Conservation (phyloP, 1,140 invertebrate genomes). For the Laupala kohalensis region DNA sequence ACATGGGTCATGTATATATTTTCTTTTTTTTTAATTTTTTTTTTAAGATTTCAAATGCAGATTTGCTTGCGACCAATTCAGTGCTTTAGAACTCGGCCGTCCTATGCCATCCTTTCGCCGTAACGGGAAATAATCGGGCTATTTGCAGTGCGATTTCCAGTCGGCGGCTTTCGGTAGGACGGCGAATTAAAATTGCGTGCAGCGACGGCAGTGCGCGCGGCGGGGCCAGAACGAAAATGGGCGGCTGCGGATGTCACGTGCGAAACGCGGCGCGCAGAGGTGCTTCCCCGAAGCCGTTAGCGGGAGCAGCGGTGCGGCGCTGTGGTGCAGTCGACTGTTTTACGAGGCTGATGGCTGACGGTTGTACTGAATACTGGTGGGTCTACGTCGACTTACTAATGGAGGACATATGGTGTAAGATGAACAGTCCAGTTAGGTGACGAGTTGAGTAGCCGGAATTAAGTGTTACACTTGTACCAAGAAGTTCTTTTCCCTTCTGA, state of each 20-base stretch:
- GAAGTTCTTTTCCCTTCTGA: no score
- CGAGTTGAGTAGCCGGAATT: no score
- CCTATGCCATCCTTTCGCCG: not conserved
- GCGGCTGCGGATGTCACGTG: not conserved
- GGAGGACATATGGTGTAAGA: no score
- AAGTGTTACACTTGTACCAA: no score
- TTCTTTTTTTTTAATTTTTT: no score
- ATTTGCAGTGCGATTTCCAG: not conserved
- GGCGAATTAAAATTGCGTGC: not conserved
- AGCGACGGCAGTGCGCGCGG: not conserved
- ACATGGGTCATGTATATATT: no score
- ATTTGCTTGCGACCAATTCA: not conserved
- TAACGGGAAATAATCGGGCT: not conserved
- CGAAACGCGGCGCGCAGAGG: not conserved
- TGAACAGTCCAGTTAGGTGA: no score
- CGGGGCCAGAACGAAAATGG: not conserved
- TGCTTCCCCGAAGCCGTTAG: not conserved
- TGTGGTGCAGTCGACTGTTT: not conserved
- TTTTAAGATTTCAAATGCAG: not conserved
- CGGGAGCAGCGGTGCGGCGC: no score
- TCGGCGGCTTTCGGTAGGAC: not conserved
- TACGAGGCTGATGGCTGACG: no score
- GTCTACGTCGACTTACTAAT: no score
- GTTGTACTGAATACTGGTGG: no score
- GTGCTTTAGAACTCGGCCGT: not conserved